phyloP scores from a whole-genome alignment of 1,140 invertebrate species.

The Campoletis sonorensis region DNA sequence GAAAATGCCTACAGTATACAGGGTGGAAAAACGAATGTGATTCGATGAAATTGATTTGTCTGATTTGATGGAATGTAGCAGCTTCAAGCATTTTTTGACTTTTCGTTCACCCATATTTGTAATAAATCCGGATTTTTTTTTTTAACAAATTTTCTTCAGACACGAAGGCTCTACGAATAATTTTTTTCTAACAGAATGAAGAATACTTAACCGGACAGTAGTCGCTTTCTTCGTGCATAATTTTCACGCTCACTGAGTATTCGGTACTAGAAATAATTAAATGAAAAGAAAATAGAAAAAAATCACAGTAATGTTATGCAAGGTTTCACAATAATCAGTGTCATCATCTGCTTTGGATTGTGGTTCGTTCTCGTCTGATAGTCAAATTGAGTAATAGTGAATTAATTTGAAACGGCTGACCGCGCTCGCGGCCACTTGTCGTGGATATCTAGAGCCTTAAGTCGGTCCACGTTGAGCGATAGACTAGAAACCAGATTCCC shows the following conservation, averaged over 20 bases:
- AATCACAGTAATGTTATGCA: background rate
- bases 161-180: too few relatives aligned
- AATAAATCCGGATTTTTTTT: too few relatives aligned
- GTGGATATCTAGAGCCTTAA: background rate
- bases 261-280: too few relatives aligned
- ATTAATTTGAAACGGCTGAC: conserved; percentile 41
- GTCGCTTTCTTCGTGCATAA: too few relatives aligned
- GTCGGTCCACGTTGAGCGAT: conserved; percentile 29
- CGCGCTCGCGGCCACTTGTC: conserved; percentile 49
- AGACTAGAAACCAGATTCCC: conserved; percentile 63
- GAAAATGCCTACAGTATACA: background rate
- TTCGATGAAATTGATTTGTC: too few relatives aligned
- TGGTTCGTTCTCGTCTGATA: background rate
- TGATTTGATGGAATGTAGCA: too few relatives aligned
- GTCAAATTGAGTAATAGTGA: conserved; percentile 45
- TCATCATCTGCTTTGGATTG: conserved; percentile 20
- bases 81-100: background rate
- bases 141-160: too few relatives aligned
- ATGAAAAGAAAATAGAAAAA: background rate
- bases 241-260: too few relatives aligned
- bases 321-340: background rate
- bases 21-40: background rate
- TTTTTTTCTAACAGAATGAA: too few relatives aligned
- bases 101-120: background rate
- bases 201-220: too few relatives aligned